Percentiles rank a stretch among this genome's conserved stretches.
phyloP scores from a whole-genome alignment of 2,113 vertebrate species.

The Charina bottae region DNA sequence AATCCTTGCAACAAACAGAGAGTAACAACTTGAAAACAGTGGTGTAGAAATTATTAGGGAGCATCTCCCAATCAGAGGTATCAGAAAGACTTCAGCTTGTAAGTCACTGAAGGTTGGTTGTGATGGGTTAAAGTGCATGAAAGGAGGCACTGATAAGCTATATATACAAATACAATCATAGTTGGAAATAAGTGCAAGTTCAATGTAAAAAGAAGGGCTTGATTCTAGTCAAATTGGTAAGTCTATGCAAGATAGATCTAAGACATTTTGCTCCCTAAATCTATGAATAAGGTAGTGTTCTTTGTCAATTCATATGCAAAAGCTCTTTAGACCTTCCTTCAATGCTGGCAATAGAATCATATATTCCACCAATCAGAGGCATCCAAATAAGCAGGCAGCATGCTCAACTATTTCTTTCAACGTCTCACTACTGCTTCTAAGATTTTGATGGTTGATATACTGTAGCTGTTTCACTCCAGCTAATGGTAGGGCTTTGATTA shows the following conservation, averaged over 20 bases:
- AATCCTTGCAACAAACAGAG: background rate
- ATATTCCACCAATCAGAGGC: background rate
- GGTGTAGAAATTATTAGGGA: conserved; percentile 27
- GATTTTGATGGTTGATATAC: background rate
- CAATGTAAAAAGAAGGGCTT: background rate
- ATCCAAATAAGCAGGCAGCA: background rate
- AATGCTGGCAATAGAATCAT: background rate
- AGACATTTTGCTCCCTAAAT: background rate
- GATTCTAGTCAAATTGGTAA: background rate
- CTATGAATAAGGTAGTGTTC: background rate
- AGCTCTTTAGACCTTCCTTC: background rate
- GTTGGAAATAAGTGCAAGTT: background rate
- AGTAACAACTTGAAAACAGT: background rate
- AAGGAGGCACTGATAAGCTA: background rate
- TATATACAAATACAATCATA: background rate
- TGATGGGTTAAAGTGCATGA: background rate
- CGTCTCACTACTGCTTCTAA: background rate
- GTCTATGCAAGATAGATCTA: background rate
- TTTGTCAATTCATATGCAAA: background rate
- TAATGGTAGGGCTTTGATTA: background rate
- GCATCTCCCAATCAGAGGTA: background rate
- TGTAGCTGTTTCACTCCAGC: background rate
- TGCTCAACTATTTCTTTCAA: background rate
- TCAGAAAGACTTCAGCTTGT: background rate
- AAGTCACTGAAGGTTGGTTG: background rate